Percentiles rank a stretch among this genome's conserved stretches.
phyloP scores from a whole-genome alignment of 1,140 invertebrate species.

The Wiebesia pumilae region DNA sequence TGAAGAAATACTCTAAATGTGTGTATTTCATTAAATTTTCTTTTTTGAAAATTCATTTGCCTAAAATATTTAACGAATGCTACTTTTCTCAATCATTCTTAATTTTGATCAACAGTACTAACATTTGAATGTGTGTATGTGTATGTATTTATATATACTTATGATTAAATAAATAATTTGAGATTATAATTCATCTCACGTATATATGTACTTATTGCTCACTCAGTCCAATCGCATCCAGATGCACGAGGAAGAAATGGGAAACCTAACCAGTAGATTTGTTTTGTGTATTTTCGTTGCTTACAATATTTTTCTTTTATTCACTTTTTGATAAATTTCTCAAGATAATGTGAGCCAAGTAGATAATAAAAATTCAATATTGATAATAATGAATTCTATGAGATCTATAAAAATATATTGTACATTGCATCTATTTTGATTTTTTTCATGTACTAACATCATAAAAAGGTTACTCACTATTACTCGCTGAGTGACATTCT shows the following conservation, averaged over 20 bases:
- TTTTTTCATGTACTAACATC: not conserved
- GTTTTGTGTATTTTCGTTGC: not conserved
- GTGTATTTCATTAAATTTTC: not conserved
- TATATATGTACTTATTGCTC: not conserved
- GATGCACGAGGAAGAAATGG: not conserved
- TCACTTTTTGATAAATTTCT: not conserved
- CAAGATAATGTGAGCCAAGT: not conserved
- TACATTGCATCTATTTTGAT: not conserved
- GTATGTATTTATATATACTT: not conserved
- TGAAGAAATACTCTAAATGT: not conserved
- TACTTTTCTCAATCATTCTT: not conserved
- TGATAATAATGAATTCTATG: not conserved
- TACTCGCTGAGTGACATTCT: not conserved
- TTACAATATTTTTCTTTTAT: not conserved
- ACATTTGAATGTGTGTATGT: not conserved
- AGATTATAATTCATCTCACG: conserved; percentile 5
- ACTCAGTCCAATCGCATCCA: not conserved
- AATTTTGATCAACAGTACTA: not conserved
- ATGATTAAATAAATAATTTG: not conserved
- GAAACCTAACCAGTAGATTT: conserved; percentile 38
- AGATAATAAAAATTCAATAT: not conserved
- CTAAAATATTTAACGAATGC: not conserved
- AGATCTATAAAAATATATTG: conserved; percentile 15
- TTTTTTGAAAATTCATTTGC: not conserved
- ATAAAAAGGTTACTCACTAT: not conserved